These are phyloP conservation scores for Blera fallax DNA, from an alignment of 2,888 invertebrate genomes.

Conservation along the genomic window DNA sequence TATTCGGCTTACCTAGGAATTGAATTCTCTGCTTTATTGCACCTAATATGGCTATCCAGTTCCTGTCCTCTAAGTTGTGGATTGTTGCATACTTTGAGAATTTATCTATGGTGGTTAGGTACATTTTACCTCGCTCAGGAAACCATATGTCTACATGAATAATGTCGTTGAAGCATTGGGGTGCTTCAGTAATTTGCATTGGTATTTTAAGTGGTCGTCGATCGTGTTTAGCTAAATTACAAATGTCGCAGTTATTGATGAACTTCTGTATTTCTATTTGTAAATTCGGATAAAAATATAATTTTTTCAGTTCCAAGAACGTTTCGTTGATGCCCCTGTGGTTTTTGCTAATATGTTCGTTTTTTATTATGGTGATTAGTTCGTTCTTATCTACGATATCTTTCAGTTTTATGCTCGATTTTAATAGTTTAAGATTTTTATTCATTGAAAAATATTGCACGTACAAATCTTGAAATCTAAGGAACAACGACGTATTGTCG, in stretches of 20 bases:
- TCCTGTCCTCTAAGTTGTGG: background rate
- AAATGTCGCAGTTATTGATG: constrained; percentile 43
- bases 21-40: background rate
- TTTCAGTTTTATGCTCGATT: background rate
- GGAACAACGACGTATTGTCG: background rate
- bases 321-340: constrained; percentile 8
- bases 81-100: background rate
- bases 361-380: background rate
- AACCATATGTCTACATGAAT: background rate
- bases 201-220: background rate
- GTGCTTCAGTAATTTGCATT: background rate
- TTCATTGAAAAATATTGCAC: background rate
- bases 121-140: background rate
- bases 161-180: background rate
- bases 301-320: constrained; percentile 20
- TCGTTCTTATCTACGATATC: background rate
- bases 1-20: background rate
- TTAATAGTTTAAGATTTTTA: background rate
- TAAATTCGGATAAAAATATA: background rate
- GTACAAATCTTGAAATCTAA: background rate
- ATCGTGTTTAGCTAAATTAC: constrained; percentile 45
- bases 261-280: constrained; percentile 44
- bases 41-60: background rate
- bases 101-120: background rate
- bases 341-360: background rate